These are phyloP conservation scores for Mergus octosetaceus DNA, from an alignment of 2,797 vertebrate genomes.

Conservation along the genomic window DNA sequence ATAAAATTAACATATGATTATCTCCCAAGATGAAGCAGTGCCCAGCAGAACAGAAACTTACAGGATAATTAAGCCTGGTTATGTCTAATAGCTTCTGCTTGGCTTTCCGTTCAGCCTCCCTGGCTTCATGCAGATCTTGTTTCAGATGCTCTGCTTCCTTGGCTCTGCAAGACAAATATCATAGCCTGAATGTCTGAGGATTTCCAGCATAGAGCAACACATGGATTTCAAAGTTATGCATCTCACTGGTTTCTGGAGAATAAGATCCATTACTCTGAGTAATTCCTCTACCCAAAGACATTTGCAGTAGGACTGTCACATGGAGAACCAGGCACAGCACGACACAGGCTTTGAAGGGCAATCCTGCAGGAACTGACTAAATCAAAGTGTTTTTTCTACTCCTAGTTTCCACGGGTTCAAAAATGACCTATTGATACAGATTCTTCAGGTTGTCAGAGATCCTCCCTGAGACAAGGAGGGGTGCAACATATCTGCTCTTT, in stretches of 20 bases:
- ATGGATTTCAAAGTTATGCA: background rate
- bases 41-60: constrained; percentile 54
- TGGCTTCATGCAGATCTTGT: constrained; percentile 90
- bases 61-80: constrained; percentile 84
- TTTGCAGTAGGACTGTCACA: background rate
- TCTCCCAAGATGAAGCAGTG: background rate
- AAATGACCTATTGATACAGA: background rate
- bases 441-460: background rate
- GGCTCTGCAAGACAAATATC: constrained; percentile 75
- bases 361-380: background rate
- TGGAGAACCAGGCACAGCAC: background rate
- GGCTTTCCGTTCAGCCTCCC: constrained; percentile 88
- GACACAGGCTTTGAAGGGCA: background rate
- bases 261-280: background rate
- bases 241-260: background rate
- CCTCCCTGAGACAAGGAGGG: background rate
- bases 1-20: background rate
- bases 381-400: background rate
- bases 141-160: constrained; percentile 93
- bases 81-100: constrained; percentile 90
- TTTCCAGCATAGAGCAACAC: background rate
- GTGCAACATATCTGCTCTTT: background rate
- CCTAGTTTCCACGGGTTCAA: background rate
- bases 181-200: background rate
- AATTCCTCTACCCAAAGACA: background rate